Conservation (phyloP, 2,888 invertebrate species). For the Branchellion lobata region DNA sequence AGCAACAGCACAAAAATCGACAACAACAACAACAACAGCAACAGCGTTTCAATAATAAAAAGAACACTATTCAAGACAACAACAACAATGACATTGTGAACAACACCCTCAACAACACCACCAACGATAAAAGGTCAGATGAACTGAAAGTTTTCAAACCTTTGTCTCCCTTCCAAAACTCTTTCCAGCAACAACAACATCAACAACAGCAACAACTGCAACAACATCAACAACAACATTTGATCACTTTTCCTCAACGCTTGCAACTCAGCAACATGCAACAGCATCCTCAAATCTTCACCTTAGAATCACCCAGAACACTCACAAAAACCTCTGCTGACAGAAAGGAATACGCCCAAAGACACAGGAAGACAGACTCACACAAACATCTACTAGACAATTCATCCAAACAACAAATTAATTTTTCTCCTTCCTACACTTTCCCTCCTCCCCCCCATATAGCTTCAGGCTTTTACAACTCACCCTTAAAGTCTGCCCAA, state of each 20-base stretch:
- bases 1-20: no score
- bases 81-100: neutral
- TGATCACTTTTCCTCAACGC: neutral
- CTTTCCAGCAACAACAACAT: neutral
- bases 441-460: neutral
- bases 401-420: neutral
- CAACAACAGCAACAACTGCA: neutral
- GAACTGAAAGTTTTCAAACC: neutral
- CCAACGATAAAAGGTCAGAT: no score
- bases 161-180: neutral
- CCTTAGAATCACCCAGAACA: neutral
- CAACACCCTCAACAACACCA: neutral
- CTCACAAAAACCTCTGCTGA: neutral
- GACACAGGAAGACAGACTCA: neutral
- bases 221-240: neutral
- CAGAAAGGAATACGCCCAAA: neutral
- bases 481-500: neutral
- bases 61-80: neutral
- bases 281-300: neutral
- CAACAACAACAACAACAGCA: no score
- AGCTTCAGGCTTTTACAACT: neutral
- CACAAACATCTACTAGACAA: neutral
- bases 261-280: neutral
- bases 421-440: neutral
- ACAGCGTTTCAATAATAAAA: no score